Conservation (phyloP, 1,140 invertebrate species). For the Lepidotrigona ventralis region DNA sequence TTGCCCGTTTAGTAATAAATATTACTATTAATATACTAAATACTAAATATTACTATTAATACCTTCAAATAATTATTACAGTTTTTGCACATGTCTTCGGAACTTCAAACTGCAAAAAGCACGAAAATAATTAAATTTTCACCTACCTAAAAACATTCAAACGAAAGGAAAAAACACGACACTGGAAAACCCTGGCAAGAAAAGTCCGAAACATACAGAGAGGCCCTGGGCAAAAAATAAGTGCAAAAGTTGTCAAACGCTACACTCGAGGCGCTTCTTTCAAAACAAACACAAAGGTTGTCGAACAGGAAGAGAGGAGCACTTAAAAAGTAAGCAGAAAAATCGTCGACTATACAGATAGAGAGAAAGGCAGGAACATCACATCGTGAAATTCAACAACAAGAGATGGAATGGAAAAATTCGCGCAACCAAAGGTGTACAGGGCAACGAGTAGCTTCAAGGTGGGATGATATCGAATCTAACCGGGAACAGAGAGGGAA, state of each 20-base stretch:
- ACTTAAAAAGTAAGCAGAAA: slow-evolving; percentile 15
- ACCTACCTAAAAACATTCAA: neutral
- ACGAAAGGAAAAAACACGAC: neutral
- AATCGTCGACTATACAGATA: neutral
- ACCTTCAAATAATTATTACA: neutral
- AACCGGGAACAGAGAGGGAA: neutral
- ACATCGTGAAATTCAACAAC: neutral
- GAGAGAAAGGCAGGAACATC: neutral
- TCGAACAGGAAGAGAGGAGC: neutral
- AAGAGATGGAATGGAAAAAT: slow-evolving; percentile 13
- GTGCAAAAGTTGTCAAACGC: slow-evolving; percentile 3
- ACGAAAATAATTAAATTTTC: neutral
- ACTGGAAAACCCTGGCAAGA: neutral
- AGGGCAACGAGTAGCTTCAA: slow-evolving; percentile 4
- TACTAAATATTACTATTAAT: too few relatives aligned
- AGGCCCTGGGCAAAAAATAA: too few relatives aligned
- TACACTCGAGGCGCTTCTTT: neutral
- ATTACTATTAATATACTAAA: too few relatives aligned
- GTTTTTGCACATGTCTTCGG: neutral
- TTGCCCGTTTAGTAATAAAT: too few relatives aligned
- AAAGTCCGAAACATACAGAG: neutral
- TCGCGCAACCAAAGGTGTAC: neutral
- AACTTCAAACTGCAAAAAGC: neutral
- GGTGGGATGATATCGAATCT: slow-evolving; percentile 15
- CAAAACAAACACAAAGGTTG: neutral